These are phyloP conservation scores for Caradrina clavipalpis DNA, from an alignment of 2,888 invertebrate species.

Conservation along the genomic window DNA sequence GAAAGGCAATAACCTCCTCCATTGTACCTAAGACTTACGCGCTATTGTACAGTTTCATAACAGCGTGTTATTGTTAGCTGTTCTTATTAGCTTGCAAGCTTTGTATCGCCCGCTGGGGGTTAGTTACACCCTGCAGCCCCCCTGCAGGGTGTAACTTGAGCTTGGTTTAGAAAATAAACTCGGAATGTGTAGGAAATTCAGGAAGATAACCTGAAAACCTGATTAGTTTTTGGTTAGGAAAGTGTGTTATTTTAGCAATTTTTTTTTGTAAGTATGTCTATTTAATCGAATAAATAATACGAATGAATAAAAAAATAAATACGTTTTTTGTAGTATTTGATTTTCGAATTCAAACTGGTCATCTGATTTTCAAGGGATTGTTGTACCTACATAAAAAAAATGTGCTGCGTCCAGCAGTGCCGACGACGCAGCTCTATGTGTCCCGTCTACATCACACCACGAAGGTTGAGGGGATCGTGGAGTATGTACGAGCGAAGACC, in stretches of 20 bases:
- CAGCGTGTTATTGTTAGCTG: conserved; percentile 36
- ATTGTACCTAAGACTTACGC: conserved; percentile 32
- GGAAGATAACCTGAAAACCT: background rate
- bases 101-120: conserved; percentile 30
- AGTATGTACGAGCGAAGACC: no score
- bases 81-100: conserved; percentile 45
- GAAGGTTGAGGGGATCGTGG: no score
- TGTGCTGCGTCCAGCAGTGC: no score
- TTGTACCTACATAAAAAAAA: no score
- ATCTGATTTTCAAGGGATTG: no score
- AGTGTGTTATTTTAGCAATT: background rate
- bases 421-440: no score
- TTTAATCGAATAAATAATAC: no score
- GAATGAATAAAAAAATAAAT: no score
- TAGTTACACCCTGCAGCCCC: conserved; percentile 21
- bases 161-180: conserved; percentile 20
- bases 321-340: no score
- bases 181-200: background rate
- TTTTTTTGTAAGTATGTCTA: no score
- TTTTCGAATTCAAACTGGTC: no score
- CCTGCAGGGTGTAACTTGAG: conserved; percentile 5
- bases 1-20: conserved; percentile 20
- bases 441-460: no score
- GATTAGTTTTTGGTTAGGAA: background rate
- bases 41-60: conserved; percentile 37